Base-by-base conservation (phyloP, 2,888 invertebrate genomes). In the Cerceris rybyensis region DNA sequence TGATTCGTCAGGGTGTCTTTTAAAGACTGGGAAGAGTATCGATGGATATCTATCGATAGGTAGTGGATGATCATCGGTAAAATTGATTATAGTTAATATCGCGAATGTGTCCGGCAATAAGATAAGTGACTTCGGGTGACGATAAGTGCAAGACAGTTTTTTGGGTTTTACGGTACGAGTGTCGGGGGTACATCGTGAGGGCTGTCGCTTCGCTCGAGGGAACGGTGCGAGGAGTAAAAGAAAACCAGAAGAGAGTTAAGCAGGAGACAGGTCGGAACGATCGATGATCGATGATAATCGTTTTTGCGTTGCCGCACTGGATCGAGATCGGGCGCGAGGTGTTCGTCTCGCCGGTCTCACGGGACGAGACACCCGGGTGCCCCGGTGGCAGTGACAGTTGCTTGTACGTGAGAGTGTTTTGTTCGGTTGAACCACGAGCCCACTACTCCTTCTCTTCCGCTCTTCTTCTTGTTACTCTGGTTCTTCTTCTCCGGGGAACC, bases 391-490 rank as follows among this genome's bases (percentile, higher is more conserved):
- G 84, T 85, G 84, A 85, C 84, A 85, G 84, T 85, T 80, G 8
- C 59, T 67, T 78, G 67, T 74, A 80, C 77, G 85, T 80, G 82
- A 82, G 70, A 80, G 85, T 84, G 84, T 82, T 82, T 72, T 84
- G 75, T 77, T 84, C 77, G 58, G 63, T 70, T 41, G 59, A 69
- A 68, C 61, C 67, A 57, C 70, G 39, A 52, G 64, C 28, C 65
- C 50, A 14, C 39, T 61, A 16, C 70, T 39, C 65, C 57, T 77
- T 66, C 59, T 50, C 52, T 17, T 52, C 68, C 70, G 71, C 41
- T 76, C 59, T 71, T 76, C 74, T 73, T 78, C 83, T 77, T 69
- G 68, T 49, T 57, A 65, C 28, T 68, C 64, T 28, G 70, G 69
- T 72, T 55, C 71, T 63, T 42, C 50, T 69, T 60, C 52, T 55